Percentiles rank a stretch among this genome's conserved stretches.
Evolutionary conservation across 2,113 vertebrate genomes (phyloP).

Genomic region (Zosterops japonicus): DNA sequence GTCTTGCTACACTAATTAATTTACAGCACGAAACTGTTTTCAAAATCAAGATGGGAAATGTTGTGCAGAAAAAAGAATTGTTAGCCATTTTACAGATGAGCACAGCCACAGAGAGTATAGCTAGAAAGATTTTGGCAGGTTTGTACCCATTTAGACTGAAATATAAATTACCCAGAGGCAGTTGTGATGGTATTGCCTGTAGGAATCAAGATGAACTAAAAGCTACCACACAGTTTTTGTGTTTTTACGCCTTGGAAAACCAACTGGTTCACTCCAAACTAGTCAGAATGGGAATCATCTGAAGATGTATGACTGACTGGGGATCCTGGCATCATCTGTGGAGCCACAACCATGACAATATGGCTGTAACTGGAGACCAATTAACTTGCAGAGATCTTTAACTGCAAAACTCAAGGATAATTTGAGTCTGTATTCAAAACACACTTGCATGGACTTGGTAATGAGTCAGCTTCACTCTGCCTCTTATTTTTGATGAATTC

Average conservation of each 20-base stretch:
- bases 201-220: not conserved
- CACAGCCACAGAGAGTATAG: not conserved
- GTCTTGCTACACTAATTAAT: not conserved
- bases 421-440: not conserved
- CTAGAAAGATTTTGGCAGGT: not conserved
- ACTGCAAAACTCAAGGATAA: not conserved
- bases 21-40: not conserved
- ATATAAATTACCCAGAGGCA: not conserved
- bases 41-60: not conserved
- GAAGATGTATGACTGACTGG: fast-evolving
- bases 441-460: not conserved
- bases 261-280: not conserved
- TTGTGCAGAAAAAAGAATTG: not conserved
- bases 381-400: not conserved
- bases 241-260: not conserved
- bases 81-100: not conserved
- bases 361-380: not conserved
- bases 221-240: not conserved
- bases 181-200: not conserved
- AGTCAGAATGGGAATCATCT: not conserved
- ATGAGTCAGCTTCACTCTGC: not conserved
- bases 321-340: not conserved
- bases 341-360: not conserved
- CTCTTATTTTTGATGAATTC: not conserved
- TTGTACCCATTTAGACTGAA: not conserved